Evolutionary conservation across 2,113 vertebrate species (phyloP).

Genomic region (Typhlomys cinereus): DNA sequence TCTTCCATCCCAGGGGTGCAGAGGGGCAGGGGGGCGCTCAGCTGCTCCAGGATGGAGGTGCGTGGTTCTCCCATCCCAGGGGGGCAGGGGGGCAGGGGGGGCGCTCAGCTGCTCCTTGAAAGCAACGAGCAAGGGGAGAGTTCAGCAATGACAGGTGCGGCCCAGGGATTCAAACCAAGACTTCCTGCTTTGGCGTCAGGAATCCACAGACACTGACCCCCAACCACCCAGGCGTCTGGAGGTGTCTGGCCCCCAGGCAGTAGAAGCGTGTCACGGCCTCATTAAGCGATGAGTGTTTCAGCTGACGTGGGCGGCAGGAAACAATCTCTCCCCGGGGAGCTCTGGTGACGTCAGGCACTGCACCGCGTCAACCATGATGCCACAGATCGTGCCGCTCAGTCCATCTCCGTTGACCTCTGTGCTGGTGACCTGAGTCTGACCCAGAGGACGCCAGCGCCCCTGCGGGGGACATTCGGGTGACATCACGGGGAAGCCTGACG

Average conservation of each 20-base stretch:
- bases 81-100: fast-evolving
- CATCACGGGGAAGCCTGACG: fast-evolving
- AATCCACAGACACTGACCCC: not conserved
- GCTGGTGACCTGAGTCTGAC: not conserved
- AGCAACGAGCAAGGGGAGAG: not conserved
- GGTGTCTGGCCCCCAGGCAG: too few relatives aligned
- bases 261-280: fast-evolving
- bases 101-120: not conserved
- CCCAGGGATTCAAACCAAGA: not conserved
- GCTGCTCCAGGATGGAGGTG: not conserved
- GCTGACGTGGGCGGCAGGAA: not conserved
- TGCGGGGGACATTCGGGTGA: too few relatives aligned
- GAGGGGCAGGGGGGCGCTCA: fast-evolving
- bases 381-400: fast-evolving
- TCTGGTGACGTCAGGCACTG: fast-evolving
- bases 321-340: fast-evolving
- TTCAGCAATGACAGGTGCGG: too few relatives aligned
- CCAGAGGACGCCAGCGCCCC: not conserved
- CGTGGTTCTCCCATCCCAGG: not conserved
- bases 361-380: too few relatives aligned
- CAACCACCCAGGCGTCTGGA: not conserved
- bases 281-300: fast-evolving
- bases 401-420: not conserved
- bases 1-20: not conserved
- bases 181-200: not conserved